A percentile compares a stretch with the other conserved stretches of the same genome.
Conservation (phyloP, 53 echinoderm and acorn worm genomes). For the Apostichopus leukothele region DNA sequence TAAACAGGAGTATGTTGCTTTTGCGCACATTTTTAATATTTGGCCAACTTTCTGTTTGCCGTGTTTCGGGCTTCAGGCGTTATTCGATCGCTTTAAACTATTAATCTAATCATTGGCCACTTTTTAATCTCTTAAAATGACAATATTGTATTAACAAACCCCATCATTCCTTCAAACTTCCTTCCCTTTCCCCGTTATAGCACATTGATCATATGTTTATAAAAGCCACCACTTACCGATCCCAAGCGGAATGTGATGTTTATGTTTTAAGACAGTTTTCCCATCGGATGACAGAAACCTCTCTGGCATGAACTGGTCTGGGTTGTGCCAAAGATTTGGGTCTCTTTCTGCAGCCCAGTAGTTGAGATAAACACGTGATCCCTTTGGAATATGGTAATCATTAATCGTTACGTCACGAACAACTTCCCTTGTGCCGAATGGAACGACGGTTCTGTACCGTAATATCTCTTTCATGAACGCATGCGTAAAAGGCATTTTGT, state of each 20-base stretch:
- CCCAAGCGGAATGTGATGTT: constrained; percentile 11
- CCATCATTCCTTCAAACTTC: too few relatives aligned
- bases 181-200: too few relatives aligned
- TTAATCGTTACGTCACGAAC: constrained; percentile 6
- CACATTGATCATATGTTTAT: too few relatives aligned
- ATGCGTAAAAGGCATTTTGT: constrained; percentile 28
- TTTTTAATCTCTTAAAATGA: too few relatives aligned
- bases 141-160: too few relatives aligned
- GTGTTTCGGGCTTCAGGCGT: too few relatives aligned
- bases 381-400: not conserved
- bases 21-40: too few relatives aligned
- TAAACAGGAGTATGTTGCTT: too few relatives aligned
- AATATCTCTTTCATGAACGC: constrained; percentile 26
- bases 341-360: constrained; percentile 32
- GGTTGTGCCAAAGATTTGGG: not conserved
- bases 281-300: constrained; percentile 2
- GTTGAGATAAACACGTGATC: constrained; percentile 27
- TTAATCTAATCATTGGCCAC: too few relatives aligned
- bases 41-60: too few relatives aligned
- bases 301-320: not conserved
- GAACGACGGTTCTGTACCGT: constrained; percentile 7
- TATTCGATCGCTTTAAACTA: too few relatives aligned
- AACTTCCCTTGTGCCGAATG: constrained; percentile 14
- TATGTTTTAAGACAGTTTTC: not conserved
- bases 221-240: not conserved